A percentile compares a stretch with the other conserved stretches of the same genome.
These are phyloP conservation scores for Ganaspis brasiliensis DNA, from an alignment of 2,888 invertebrate genomes.

Conservation along the genomic window DNA sequence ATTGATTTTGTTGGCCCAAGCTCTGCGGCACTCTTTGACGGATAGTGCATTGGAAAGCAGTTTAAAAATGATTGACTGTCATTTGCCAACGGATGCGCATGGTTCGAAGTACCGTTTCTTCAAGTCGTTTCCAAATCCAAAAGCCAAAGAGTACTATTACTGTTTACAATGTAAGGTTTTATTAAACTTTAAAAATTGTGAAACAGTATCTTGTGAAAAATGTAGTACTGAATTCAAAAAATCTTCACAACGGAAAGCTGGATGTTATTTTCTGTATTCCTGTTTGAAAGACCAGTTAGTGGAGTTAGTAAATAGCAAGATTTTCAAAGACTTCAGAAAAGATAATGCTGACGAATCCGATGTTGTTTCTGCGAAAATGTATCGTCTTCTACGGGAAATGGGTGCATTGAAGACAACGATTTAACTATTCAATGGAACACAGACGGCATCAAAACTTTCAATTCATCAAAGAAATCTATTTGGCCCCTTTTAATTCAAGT, in stretches of 20 bases:
- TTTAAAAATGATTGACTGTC: slow-evolving; percentile 41
- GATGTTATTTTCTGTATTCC: not conserved
- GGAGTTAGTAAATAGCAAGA: slow-evolving; percentile 20
- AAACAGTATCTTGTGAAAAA: not conserved
- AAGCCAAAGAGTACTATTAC: not conserved
- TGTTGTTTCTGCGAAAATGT: slow-evolving; percentile 40
- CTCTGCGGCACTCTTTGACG: not conserved
- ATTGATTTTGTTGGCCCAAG: slow-evolving; percentile 38
- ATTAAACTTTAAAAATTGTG: not conserved
- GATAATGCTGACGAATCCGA: slow-evolving; percentile 41
- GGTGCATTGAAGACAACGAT: slow-evolving; percentile 49
- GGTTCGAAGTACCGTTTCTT: not conserved
- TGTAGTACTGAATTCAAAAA: not conserved
- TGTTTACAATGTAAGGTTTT: not conserved
- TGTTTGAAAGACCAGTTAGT: not conserved
- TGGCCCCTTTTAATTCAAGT: slow-evolving; percentile 49
- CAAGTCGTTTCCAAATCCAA: not conserved
- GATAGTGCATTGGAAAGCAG: slow-evolving; percentile 40
- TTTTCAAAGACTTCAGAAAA: slow-evolving; percentile 46
- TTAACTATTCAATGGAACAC: slow-evolving; percentile 53
- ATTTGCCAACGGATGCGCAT: slow-evolving; percentile 32
- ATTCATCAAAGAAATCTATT: slow-evolving; percentile 52
- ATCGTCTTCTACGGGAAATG: slow-evolving; percentile 4
- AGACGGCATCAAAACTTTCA: slow-evolving; percentile 1
- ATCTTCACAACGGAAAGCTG: not conserved